Evolutionary conservation across 2,888 invertebrate species (phyloP).

Genomic region (Tachystola acroxantha): DNA sequence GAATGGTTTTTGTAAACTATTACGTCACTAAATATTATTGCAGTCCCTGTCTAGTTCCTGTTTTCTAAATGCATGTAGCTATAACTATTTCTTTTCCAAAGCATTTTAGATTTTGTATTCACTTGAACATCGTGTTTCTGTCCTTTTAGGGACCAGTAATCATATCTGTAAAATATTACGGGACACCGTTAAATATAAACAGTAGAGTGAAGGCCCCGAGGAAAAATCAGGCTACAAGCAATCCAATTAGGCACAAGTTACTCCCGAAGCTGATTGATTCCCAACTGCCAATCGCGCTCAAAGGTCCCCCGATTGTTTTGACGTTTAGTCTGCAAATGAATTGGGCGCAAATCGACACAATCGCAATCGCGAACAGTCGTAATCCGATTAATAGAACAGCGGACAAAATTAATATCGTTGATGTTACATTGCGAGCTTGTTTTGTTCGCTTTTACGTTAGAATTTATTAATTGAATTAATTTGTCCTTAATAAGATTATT

Average conservation of each 20-base stretch:
- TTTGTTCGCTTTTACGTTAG: neutral
- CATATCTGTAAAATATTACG: neutral
- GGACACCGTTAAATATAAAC: no score
- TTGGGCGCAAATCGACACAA: conserved; percentile 4
- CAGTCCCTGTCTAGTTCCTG: no score
- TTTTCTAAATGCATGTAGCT: no score
- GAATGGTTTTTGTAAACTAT: no score
- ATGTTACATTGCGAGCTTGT: conserved; percentile 7
- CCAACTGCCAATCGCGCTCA: conserved; percentile 22
- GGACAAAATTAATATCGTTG: conserved; percentile 12
- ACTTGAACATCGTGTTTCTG: no score
- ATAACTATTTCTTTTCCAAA: no score
- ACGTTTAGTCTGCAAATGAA: conserved; percentile 13
- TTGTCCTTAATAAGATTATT: no score
- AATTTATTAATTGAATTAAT: neutral
- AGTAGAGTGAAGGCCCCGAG: conserved; percentile 16
- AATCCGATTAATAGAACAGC: conserved; percentile 14
- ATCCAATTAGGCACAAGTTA: conserved; percentile 40
- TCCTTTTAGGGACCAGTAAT: no score
- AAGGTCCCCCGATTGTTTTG: conserved; percentile 18
- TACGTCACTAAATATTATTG: no score
- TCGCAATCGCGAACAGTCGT: conserved; percentile 9
- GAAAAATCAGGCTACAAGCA: conserved; percentile 22
- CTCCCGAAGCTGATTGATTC: conserved; percentile 23
- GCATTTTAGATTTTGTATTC: no score